A percentile compares a stretch with the other conserved stretches of the same genome.
Evolutionary conservation across 2,113 vertebrate species (phyloP).

Genomic region (Onychostruthus taczanowskii): DNA sequence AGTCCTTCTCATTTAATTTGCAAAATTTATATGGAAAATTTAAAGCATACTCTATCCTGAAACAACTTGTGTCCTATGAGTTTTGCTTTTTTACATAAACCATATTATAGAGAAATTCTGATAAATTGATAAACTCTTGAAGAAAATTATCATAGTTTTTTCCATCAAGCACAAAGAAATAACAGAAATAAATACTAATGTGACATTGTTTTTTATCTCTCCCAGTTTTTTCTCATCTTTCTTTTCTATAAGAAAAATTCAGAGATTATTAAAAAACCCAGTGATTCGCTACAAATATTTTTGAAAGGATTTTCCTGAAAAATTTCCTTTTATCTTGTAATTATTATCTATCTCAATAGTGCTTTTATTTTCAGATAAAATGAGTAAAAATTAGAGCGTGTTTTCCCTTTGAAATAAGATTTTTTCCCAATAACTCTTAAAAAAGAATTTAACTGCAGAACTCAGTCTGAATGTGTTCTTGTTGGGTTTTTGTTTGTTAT

Average conservation of each 20-base stretch:
- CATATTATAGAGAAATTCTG: background rate
- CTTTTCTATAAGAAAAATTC: background rate
- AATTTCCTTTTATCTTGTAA: background rate
- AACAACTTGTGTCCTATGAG: background rate
- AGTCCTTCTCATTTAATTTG: background rate
- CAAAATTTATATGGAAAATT: background rate
- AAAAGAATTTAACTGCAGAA: background rate
- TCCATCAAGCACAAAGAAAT: background rate
- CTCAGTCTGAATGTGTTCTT: background rate
- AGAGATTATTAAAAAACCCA: background rate
- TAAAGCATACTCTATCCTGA: background rate
- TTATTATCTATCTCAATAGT: background rate
- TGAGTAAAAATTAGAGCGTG: background rate
- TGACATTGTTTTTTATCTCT: background rate
- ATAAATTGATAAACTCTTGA: background rate
- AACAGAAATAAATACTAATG: background rate
- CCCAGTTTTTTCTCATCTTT: background rate
- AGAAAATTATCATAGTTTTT: background rate
- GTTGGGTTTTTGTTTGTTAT: background rate
- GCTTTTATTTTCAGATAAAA: background rate
- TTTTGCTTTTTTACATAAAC: background rate
- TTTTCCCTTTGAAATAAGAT: background rate
- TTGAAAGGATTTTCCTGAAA: background rate
- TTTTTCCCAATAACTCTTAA: background rate
- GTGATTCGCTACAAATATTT: background rate